A percentile compares a stretch with the other conserved stretches of the same genome.
phyloP scores from a whole-genome alignment of 2,797 vertebrate genomes.

The Podarcis siculus region DNA sequence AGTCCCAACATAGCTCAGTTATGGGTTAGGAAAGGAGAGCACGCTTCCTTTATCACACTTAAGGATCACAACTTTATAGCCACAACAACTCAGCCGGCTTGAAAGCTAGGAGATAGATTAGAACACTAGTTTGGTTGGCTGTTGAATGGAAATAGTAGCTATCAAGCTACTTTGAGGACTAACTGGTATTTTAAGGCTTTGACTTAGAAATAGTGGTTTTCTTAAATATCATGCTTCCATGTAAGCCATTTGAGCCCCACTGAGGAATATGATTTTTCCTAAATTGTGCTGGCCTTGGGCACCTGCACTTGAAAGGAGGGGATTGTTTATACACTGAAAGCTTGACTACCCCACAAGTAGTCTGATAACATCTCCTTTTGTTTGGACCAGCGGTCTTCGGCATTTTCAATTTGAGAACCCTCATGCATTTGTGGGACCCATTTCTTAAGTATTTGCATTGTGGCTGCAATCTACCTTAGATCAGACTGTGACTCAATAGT shows the following conservation, averaged over 20 bases:
- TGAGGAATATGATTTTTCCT: not conserved
- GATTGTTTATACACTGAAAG: slow-evolving; percentile 17
- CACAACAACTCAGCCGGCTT: not conserved
- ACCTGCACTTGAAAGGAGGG: not conserved
- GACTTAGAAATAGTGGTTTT: not conserved
- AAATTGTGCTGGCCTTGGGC: not conserved
- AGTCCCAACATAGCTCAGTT: not conserved
- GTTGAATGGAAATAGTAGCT: no score
- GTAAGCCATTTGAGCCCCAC: not conserved
- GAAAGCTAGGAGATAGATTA: not conserved
- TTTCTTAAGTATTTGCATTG: no score
- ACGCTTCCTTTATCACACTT: not conserved
- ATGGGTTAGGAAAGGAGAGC: not conserved
- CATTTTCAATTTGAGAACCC: no score
- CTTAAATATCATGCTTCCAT: not conserved
- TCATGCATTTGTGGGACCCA: no score
- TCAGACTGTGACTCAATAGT: no score
- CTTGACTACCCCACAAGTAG: slow-evolving; percentile 17
- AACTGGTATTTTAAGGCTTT: not conserved
- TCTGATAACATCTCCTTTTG: slow-evolving; percentile 13
- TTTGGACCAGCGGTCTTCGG: no score
- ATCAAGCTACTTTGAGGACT: slow-evolving; percentile 11
- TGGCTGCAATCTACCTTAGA: no score
- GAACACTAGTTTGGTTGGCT: not conserved
- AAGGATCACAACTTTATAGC: not conserved